Percentiles rank a stretch among this genome's conserved stretches.
Evolutionary conservation across 1,140 invertebrate species (phyloP).

Genomic region (Ctenoplectra terminalis): DNA sequence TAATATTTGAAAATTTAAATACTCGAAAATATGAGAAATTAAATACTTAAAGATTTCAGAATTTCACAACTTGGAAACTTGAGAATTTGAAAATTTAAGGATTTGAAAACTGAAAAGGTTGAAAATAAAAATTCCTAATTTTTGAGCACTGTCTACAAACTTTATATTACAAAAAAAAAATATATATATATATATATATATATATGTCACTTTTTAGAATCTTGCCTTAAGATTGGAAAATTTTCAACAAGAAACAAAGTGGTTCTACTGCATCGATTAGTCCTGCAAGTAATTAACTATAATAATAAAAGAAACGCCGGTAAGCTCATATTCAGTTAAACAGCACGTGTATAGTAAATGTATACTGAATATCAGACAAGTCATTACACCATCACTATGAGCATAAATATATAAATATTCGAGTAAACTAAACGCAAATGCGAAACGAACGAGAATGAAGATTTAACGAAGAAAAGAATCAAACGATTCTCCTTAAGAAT

Average conservation of each 20-base stretch:
- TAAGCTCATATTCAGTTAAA: slow-evolving; percentile 22
- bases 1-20: no score
- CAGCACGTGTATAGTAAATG: slow-evolving; percentile 37
- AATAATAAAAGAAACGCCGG: slow-evolving; percentile 11
- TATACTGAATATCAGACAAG: slow-evolving; percentile 21
- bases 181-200: neutral
- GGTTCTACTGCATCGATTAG: neutral
- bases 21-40: no score
- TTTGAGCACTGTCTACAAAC: no score
- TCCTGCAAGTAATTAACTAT: slow-evolving; percentile 42
- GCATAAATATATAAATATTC: slow-evolving; percentile 37
- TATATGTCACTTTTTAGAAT: neutral
- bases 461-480: neutral
- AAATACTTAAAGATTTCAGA: no score
- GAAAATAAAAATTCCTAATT: neutral
- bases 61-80: neutral
- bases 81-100: neutral
- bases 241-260: neutral
- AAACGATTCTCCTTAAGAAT: slow-evolving; percentile 4
- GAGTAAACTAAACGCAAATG: slow-evolving; percentile 27
- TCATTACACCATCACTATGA: slow-evolving; percentile 21
- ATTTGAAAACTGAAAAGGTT: neutral
- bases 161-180: neutral
- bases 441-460: neutral
- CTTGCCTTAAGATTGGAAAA: slow-evolving; percentile 21